Conservation (phyloP, 2,113 vertebrate genomes). For the Clarias gariepinus region DNA sequence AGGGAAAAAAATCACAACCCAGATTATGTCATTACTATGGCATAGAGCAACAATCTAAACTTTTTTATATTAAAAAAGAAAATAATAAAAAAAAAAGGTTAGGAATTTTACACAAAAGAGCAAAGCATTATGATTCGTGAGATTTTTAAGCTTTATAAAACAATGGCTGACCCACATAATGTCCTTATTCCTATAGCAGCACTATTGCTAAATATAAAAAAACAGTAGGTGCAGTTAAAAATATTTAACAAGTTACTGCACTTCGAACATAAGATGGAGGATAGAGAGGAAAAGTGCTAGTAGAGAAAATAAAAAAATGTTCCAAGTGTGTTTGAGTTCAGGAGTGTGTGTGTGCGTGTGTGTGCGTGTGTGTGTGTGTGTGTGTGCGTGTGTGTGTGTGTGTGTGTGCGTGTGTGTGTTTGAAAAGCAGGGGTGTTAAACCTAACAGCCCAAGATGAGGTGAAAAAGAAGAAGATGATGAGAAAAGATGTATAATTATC, state of each 20-base stretch:
- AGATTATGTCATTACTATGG: neutral
- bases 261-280: neutral
- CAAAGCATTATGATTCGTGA: neutral
- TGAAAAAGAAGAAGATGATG: neutral
- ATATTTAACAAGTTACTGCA: conserved; percentile 7
- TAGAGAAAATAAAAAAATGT: conserved; percentile 16
- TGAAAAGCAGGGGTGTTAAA: neutral
- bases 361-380: neutral
- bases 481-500: neutral
- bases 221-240: neutral
- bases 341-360: neutral
- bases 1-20: neutral
- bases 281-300: neutral
- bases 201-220: neutral
- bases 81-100: too few relatives aligned
- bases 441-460: neutral
- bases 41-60: neutral
- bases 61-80: too few relatives aligned
- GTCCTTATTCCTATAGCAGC: neutral
- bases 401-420: neutral
- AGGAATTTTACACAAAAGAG: neutral
- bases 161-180: neutral
- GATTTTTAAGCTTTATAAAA: neutral
- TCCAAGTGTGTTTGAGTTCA: neutral
- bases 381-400: neutral